Conservation (phyloP, 2,888 invertebrate species). For the Pollenia amentaria region DNA sequence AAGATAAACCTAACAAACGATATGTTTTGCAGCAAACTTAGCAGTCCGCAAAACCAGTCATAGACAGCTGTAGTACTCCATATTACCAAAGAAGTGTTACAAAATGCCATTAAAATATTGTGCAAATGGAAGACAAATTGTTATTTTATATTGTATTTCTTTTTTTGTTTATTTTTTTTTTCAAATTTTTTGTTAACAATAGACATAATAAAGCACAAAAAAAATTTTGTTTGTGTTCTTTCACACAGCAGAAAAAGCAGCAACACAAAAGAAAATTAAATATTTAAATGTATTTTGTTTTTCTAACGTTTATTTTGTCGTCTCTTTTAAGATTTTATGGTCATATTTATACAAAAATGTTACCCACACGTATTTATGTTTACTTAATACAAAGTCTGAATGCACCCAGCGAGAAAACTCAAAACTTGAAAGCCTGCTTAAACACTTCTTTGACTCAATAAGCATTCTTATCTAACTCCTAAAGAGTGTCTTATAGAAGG, state of each 20-base stretch:
- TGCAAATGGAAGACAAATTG: conserved; percentile 29
- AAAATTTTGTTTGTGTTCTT: not conserved
- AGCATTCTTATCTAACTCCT: no score
- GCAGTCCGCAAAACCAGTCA: not conserved
- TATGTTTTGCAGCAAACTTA: no score
- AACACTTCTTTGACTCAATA: no score
- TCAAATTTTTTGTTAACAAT: not conserved
- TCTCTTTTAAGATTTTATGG: no score
- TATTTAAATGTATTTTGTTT: conserved; percentile 30
- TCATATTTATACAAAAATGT: no score
- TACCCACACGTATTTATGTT: no score
- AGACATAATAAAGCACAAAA: conserved; percentile 22
- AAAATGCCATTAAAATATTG: conserved; percentile 30
- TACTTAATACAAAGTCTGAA: no score
- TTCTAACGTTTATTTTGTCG: not conserved
- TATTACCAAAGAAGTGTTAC: conserved; percentile 2
- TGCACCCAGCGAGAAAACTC: no score
- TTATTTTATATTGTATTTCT: conserved; percentile 5
- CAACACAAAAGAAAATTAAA: conserved; percentile 1
- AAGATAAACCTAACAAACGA: no score
- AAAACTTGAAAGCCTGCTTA: no score
- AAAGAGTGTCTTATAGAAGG: no score
- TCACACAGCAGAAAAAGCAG: conserved; percentile 23
- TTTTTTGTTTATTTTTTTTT: not conserved
- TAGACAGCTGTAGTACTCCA: not conserved